A percentile compares a stretch with the other conserved stretches of the same genome.
phyloP scores from a whole-genome alignment of 2,113 vertebrate genomes.

The Xyrauchen texanus region DNA sequence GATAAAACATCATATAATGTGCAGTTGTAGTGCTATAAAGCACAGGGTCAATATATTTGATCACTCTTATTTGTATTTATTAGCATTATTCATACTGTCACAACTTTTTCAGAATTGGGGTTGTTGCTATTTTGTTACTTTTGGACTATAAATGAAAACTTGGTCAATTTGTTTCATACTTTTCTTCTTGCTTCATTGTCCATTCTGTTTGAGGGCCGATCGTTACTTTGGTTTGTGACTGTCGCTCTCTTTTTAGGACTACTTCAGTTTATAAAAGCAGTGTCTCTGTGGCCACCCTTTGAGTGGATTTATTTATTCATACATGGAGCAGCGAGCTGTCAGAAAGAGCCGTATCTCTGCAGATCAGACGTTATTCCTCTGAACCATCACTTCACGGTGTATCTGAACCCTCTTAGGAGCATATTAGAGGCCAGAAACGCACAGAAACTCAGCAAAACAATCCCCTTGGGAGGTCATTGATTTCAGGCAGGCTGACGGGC shows the following conservation, averaged over 20 bases:
- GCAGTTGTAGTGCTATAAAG: too few species aligned
- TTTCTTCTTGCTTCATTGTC: too few species aligned
- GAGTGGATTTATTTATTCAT: conserved; percentile 48
- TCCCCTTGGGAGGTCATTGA: conserved; percentile 47
- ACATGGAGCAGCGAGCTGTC: conserved; percentile 23
- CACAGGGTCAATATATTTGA: too few species aligned
- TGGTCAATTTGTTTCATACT: too few species aligned
- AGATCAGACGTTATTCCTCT: conserved; percentile 43
- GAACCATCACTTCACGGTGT: conserved; percentile 42
- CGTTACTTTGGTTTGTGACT: conserved; percentile 1
- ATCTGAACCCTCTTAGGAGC: conserved; percentile 56
- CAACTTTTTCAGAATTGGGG: too few species aligned
- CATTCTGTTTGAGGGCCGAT: too few species aligned
- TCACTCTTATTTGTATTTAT: too few species aligned
- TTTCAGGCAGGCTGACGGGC: conserved; percentile 43
- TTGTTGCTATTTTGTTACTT: too few species aligned
- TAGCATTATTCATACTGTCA: too few species aligned
- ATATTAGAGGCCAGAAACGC: conserved; percentile 16
- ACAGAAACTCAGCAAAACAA: conserved; percentile 16
- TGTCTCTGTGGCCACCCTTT: conserved; percentile 10
- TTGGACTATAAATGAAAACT: too few species aligned
- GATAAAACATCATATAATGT: too few species aligned
- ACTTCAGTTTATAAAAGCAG: background rate
- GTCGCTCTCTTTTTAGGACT: background rate
- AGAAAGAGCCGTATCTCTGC: conserved; percentile 16